phyloP scores from a whole-genome alignment of 1,140 invertebrate species.

The Rhopalosiphum padi region DNA sequence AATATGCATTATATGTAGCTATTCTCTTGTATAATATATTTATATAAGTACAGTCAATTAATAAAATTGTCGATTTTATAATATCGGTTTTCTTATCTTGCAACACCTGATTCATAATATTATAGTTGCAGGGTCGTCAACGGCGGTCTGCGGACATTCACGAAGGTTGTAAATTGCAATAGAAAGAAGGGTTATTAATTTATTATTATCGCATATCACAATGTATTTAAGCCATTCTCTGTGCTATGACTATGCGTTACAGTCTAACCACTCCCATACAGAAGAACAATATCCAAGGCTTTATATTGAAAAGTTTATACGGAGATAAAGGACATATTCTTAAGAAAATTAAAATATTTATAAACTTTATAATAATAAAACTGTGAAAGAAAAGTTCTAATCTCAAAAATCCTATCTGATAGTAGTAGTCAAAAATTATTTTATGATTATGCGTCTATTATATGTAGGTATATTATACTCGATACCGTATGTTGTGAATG shows the following conservation, averaged over 20 bases:
- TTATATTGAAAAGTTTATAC: neutral
- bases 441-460: no score
- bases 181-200: neutral
- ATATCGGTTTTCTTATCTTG: neutral
- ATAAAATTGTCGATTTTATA: neutral
- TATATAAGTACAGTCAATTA: neutral
- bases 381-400: neutral
- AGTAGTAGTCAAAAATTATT: no score
- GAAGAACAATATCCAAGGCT: neutral
- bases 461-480: no score
- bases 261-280: neutral
- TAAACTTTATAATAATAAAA: neutral
- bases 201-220: neutral
- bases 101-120: neutral
- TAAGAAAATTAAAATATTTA: neutral
- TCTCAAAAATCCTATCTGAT: neutral
- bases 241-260: neutral
- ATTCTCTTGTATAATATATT: neutral
- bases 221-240: neutral
- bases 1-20: neutral
- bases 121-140: neutral
- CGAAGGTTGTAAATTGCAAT: neutral
- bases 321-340: neutral
- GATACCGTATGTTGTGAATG: no score
- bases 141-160: neutral